These are phyloP conservation scores for Acanthaster planci DNA, from an alignment of 35 echinoderm and acorn worm species.

Conservation along the genomic window DNA sequence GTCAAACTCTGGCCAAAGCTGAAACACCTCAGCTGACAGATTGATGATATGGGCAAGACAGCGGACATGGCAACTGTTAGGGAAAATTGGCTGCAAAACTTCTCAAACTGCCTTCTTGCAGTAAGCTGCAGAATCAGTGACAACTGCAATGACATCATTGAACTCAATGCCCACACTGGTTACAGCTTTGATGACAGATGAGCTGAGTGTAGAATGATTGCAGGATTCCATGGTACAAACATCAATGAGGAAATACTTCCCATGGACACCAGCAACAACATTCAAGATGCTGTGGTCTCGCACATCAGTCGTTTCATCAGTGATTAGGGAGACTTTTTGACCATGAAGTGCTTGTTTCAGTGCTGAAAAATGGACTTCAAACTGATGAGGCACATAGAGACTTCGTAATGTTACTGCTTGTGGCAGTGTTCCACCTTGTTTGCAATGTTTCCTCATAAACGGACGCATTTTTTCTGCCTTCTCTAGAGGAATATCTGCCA, in stretches of 20 bases:
- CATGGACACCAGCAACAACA: conserved; percentile 48
- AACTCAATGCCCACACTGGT: conserved; percentile 38
- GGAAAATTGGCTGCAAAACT: too few species aligned
- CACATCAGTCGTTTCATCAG: conserved; percentile 75
- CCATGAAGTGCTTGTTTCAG: conserved; percentile 47
- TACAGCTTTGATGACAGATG: conserved; percentile 55
- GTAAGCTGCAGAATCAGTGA: too few species aligned
- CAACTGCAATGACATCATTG: too few species aligned
- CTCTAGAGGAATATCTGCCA: too few species aligned
- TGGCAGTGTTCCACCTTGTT: conserved; percentile 60
- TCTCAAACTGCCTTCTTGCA: too few species aligned
- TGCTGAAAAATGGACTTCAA: conserved; percentile 39
- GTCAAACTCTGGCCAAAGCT: conserved; percentile 62
- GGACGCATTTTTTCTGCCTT: too few species aligned
- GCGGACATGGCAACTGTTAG: too few species aligned
- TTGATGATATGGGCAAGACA: conserved; percentile 71
- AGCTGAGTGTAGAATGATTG: conserved; percentile 50
- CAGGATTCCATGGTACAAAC: conserved; percentile 54
- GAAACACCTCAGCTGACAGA: conserved; percentile 59
- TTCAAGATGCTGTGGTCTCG: conserved; percentile 70
- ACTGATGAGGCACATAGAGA: conserved; percentile 50
- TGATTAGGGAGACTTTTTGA: conserved; percentile 47
- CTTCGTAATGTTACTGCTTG: conserved; percentile 55
- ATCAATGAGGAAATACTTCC: conserved; percentile 72
- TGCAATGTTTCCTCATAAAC: conserved; percentile 40